Evolutionary conservation across 2,113 vertebrate species (phyloP).

Genomic region (Syrrhaptes paradoxus): DNA sequence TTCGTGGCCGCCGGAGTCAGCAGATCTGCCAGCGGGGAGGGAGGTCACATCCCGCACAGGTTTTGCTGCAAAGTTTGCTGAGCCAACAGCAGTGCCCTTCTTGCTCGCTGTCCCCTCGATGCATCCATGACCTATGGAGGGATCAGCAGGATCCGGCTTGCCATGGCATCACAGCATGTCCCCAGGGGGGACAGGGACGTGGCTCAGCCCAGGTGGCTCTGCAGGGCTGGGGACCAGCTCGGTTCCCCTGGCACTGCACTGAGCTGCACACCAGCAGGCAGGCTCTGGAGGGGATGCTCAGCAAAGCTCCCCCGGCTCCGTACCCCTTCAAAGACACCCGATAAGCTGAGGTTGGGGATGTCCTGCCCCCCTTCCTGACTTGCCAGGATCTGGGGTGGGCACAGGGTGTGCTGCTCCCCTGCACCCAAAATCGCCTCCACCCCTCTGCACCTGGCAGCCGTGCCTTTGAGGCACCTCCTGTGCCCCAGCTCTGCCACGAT

Average conservation of each 20-base stretch:
- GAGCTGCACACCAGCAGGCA: rapidly evolving
- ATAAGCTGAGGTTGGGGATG: not conserved
- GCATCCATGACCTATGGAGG: rapidly evolving
- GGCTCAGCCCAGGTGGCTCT: not conserved
- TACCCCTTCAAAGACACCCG: rapidly evolving
- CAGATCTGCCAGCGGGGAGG: not conserved
- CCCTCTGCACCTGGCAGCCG: not conserved
- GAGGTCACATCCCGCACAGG: not conserved
- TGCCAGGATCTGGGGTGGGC: not conserved
- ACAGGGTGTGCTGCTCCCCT: not conserved
- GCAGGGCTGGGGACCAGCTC: not conserved
- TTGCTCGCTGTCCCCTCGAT: not conserved
- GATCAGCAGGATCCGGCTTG: not conserved
- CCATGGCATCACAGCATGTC: not conserved
- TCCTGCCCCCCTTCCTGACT: not conserved
- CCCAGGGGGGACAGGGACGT: not conserved
- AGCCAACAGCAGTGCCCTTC: not conserved
- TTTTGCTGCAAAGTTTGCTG: not conserved
- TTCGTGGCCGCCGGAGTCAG: not conserved
- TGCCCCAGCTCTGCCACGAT: not conserved
- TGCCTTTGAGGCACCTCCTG: not conserved
- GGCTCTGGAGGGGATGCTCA: rapidly evolving
- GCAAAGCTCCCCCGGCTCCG: not conserved
- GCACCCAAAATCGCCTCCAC: not conserved
- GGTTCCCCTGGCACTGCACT: not conserved